These are phyloP conservation scores for Melanotaenia maccullochi DNA, from an alignment of 2,797 vertebrate genomes.

Conservation along the genomic window DNA sequence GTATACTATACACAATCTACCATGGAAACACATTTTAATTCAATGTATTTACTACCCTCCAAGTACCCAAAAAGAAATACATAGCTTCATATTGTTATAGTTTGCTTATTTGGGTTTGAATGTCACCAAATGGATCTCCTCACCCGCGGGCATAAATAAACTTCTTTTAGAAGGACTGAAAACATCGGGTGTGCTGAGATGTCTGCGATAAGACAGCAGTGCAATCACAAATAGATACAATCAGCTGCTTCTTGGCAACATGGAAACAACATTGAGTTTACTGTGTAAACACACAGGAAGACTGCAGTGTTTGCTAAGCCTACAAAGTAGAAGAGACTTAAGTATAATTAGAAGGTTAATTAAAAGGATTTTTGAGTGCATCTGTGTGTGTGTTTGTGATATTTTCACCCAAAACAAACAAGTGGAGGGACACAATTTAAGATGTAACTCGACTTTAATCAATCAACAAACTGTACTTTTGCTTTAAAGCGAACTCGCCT, in stretches of 20 bases:
- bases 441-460: not conserved
- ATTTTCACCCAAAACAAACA: conserved; percentile 16
- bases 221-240: conserved; percentile 42
- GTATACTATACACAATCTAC: conserved; percentile 30
- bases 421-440: not conserved
- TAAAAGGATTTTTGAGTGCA: conserved; percentile 18
- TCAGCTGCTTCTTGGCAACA: conserved; percentile 42
- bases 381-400: conserved; percentile 12
- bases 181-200: conserved; percentile 37
- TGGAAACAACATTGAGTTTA: conserved; percentile 21
- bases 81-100: conserved; percentile 24
- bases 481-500: conserved; percentile 11
- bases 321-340: conserved; percentile 12
- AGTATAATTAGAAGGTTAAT: conserved; percentile 24
- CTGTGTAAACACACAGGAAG: conserved; percentile 20
- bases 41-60: not conserved
- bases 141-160: conserved; percentile 42
- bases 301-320: conserved; percentile 4
- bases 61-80: conserved; percentile 46
- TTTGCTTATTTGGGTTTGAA: conserved; percentile 26
- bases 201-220: conserved; percentile 42
- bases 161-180: conserved; percentile 39
- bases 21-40: not conserved
- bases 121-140: conserved; percentile 32
- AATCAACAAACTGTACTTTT: conserved; percentile 5